Evolutionary conservation across 2,888 invertebrate genomes (phyloP).

Genomic region (Eurytoma adleriae): DNA sequence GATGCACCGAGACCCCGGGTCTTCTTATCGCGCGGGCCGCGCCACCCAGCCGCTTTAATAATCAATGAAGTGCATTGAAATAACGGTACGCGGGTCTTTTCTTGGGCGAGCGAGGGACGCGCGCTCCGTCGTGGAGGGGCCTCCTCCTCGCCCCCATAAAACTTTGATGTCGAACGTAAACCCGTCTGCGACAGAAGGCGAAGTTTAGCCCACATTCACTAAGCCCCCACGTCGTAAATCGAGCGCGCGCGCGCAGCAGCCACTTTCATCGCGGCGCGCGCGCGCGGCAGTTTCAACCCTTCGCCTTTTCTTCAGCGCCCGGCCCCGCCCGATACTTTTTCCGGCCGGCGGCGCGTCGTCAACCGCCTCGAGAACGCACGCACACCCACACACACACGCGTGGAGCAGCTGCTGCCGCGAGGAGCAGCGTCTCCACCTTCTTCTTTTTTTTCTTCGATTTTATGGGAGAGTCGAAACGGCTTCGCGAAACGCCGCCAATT

Average conservation of each 20-base stretch:
- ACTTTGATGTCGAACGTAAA: slow-evolving; percentile 64
- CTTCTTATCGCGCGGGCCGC: background rate
- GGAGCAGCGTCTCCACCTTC: background rate
- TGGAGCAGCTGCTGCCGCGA: background rate
- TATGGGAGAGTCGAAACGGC: slow-evolving; percentile 33
- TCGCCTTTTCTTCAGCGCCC: slow-evolving; percentile 10
- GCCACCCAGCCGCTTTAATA: slow-evolving; percentile 41
- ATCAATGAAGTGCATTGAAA: slow-evolving; percentile 61
- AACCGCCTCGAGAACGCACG: background rate
- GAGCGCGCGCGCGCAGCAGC: slow-evolving; percentile 16
- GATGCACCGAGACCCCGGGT: background rate
- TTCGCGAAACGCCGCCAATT: slow-evolving; percentile 34
- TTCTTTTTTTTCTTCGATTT: slow-evolving; percentile 22
- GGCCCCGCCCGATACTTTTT: background rate
- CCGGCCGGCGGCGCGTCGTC: background rate
- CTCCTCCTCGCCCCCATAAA: slow-evolving; percentile 48
- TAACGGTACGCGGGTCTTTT: slow-evolving; percentile 51
- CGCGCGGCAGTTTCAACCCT: background rate
- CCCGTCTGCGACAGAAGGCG: slow-evolving; percentile 61
- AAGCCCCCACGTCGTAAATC: slow-evolving; percentile 57
- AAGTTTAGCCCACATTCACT: slow-evolving; percentile 63
- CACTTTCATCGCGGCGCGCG: slow-evolving; percentile 1
- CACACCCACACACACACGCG: background rate
- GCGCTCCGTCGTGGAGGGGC: background rate
- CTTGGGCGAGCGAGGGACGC: background rate